These are phyloP conservation scores for Amphiprion percula DNA, from an alignment of 2,113 vertebrate species.

Conservation along the genomic window DNA sequence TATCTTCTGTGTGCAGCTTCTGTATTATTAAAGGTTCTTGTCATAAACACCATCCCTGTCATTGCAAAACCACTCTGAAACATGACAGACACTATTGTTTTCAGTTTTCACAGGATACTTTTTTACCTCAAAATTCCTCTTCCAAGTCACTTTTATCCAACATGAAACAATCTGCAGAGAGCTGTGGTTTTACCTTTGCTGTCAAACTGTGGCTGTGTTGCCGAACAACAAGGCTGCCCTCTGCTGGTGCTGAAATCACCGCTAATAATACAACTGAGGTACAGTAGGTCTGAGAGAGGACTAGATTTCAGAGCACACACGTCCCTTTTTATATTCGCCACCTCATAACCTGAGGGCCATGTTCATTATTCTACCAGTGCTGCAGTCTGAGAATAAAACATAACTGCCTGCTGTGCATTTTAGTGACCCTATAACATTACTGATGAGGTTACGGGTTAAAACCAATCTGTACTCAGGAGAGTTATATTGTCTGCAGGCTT, in stretches of 20 bases:
- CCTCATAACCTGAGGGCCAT: not conserved
- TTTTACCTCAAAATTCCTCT: constrained; percentile 7
- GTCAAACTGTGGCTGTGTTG: not conserved
- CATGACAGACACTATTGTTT: not conserved
- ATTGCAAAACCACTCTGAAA: not conserved
- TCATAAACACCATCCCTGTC: not conserved
- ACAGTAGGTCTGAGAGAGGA: not conserved
- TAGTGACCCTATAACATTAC: not conserved
- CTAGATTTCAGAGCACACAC: not conserved
- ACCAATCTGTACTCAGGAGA: not conserved
- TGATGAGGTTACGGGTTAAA: not conserved
- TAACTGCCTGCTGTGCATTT: constrained; percentile 3
- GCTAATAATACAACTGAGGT: not conserved
- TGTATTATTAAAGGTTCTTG: not conserved
- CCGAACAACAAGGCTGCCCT: constrained; percentile 74
- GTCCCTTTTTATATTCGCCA: constrained; percentile 1
- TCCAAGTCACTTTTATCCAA: constrained; percentile 3
- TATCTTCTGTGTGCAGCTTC: not conserved
- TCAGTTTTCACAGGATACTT: not conserved
- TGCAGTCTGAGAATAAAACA: constrained; percentile 17
- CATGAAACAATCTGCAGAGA: not conserved
- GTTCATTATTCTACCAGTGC: not conserved
- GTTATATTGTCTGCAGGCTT: not conserved
- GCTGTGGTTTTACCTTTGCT: not conserved
- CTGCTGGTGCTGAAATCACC: constrained; percentile 46